phyloP scores from a whole-genome alignment of 2,113 vertebrate genomes.

The Lophotis ruficrista region DNA sequence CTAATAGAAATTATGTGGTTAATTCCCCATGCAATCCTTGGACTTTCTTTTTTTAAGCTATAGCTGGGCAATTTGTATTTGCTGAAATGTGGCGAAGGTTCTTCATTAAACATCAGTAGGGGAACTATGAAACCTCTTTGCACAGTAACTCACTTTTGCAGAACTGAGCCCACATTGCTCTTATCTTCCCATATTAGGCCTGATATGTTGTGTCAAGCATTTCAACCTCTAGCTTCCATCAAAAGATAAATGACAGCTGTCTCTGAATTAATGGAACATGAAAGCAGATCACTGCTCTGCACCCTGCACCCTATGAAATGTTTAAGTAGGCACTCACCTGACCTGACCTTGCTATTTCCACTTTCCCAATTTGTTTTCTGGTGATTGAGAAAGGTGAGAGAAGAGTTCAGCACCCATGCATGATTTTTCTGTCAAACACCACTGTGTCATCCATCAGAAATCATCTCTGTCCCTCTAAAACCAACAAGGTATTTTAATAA shows the following conservation, averaged over 20 bases:
- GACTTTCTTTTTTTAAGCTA: background rate
- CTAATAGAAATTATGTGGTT: slow-evolving; percentile 25
- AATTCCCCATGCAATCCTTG: background rate
- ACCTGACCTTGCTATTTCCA: slow-evolving; percentile 58
- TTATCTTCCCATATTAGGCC: slow-evolving; percentile 39
- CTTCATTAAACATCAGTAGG: background rate
- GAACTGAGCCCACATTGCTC: slow-evolving; percentile 1
- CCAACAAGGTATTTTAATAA: background rate
- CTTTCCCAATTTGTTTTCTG: slow-evolving; percentile 46
- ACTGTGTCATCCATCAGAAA: slow-evolving; percentile 24
- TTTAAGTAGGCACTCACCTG: slow-evolving; percentile 44
- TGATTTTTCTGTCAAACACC: slow-evolving; percentile 21
- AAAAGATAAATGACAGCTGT: slow-evolving; percentile 73
- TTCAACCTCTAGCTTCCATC: slow-evolving; percentile 59
- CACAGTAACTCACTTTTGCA: slow-evolving; percentile 12
- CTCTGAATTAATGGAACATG: slow-evolving; percentile 65
- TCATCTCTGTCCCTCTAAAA: background rate
- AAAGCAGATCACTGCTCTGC: slow-evolving; percentile 41
- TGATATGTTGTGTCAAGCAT: slow-evolving; percentile 43
- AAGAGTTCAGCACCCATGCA: slow-evolving; percentile 13
- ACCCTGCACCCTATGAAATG: slow-evolving; percentile 40
- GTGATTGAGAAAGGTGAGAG: slow-evolving; percentile 45
- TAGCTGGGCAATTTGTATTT: background rate
- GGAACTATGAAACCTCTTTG: slow-evolving; percentile 30
- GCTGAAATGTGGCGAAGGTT: slow-evolving; percentile 31